Conservation (phyloP, 2,888 invertebrate genomes). For the Noctua comes region DNA sequence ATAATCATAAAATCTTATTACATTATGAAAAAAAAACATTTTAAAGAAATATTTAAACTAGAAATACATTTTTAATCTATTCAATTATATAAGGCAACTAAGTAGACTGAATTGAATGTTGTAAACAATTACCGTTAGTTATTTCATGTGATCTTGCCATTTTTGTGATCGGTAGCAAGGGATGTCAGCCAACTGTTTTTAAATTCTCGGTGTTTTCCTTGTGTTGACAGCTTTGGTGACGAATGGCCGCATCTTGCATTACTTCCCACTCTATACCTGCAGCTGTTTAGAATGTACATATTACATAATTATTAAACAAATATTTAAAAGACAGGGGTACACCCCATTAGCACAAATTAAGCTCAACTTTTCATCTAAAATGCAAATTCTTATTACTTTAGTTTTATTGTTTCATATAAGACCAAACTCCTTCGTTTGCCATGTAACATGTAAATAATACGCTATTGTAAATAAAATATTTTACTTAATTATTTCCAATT, state of each 20-base stretch:
- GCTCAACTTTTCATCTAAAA: slow-evolving; percentile 74
- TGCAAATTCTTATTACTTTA: slow-evolving; percentile 71
- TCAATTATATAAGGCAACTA: slow-evolving; percentile 18
- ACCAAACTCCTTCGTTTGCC: slow-evolving; percentile 86
- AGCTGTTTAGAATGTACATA: slow-evolving; percentile 61
- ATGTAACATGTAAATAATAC: slow-evolving; percentile 84
- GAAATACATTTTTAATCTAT: slow-evolving; percentile 13
- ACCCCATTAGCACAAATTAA: slow-evolving; percentile 75
- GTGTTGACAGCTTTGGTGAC: slow-evolving; percentile 10
- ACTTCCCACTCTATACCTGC: slow-evolving; percentile 57
- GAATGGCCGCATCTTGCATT: slow-evolving; percentile 53
- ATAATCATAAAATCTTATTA: slow-evolving; percentile 7
- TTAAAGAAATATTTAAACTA: neutral
- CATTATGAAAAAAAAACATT: slow-evolving; percentile 31
- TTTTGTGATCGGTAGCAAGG: slow-evolving; percentile 28
- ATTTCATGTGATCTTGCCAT: slow-evolving; percentile 62
- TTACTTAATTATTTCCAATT: slow-evolving; percentile 66
- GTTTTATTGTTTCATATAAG: slow-evolving; percentile 69
- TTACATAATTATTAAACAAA: slow-evolving; percentile 66
- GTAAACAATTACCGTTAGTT: slow-evolving; percentile 39
- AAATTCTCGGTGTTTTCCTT: slow-evolving; percentile 7
- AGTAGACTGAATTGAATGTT: slow-evolving; percentile 19
- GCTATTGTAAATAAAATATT: slow-evolving; percentile 74
- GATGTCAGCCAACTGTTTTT: slow-evolving; percentile 15
- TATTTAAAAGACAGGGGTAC: slow-evolving; percentile 73